phyloP scores from a whole-genome alignment of 2,113 vertebrate species.

The Himantopus leucocephalus region DNA sequence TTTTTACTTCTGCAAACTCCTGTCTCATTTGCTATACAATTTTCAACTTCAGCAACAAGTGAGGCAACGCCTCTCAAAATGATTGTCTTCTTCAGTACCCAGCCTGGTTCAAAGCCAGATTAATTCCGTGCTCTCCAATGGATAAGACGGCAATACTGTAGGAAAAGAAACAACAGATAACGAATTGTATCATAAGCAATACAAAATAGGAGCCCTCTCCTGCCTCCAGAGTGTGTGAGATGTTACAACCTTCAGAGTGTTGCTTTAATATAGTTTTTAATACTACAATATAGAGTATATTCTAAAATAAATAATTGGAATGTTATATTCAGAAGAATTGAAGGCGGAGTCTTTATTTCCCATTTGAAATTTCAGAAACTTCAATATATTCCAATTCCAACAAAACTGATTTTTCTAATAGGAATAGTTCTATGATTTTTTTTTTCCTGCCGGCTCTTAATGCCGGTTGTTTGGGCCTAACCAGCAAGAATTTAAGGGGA shows the following conservation, averaged over 20 bases:
- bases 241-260: neutral
- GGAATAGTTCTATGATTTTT: neutral
- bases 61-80: neutral
- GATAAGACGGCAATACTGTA: neutral
- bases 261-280: neutral
- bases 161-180: neutral
- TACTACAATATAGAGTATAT: neutral
- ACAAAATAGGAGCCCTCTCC: neutral
- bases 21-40: neutral
- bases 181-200: accelerated
- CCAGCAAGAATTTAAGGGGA: neutral
- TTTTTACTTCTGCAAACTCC: neutral
- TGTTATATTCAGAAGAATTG: neutral
- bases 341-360: neutral
- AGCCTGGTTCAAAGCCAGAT: neutral
- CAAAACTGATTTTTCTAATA: neutral
- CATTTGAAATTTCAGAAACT: neutral
- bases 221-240: neutral
- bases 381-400: neutral
- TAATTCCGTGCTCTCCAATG: neutral
- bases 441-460: neutral
- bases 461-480: neutral
- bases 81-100: neutral
- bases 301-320: neutral
- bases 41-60: neutral